Evolutionary conservation across 2,888 invertebrate species (phyloP), one percentile per base, ranked within the genome.

Genomic region (Achlya flavicornis): DNA sequence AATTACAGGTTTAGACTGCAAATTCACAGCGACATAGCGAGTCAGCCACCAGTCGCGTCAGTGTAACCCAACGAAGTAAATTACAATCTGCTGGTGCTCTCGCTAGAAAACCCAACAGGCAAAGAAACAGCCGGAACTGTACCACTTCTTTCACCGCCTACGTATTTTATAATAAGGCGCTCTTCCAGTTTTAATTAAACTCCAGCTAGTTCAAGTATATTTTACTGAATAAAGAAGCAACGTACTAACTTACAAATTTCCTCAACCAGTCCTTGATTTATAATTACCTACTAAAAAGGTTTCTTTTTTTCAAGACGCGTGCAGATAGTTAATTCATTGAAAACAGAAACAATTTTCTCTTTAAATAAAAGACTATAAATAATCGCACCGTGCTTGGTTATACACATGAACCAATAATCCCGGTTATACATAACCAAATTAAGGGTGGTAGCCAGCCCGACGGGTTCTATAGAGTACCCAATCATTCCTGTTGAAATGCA

Each of bases 161-260:
- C 76, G 71, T 81, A 78, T 80, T 84, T 79, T 78, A 80, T 81
- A 82, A 85, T 81, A 75, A 77, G 71, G 77, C 77, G 77, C 81
- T 84, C 79, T 72, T 70, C 76, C 81, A 75, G 83, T 85, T 88
- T 90, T 91, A 91, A 91, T 91, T 91, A 91, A 89, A 87, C 83
- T 83, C 75, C 72, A 74, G 76, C 80, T 77, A 80, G 79, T 77
- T 79, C 77, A 76, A 78, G 75, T 76, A 73, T 81, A 84, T 85
- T 87, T 85, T 78, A 72, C 75, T 73, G 77, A 83, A 78, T 79
- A 79, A 81, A 80, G 76, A 67, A 71, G 68, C 69, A 7, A 19
- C 19, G 19, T 71, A 71, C 62, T 74, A 68, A 72, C 73, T 74
- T 70, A 68, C 64, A 63, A 66, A 65, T 69, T 41, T 68, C 58